Conservation (phyloP, 2,888 invertebrate species). For the Bombyx huttoni region DNA sequence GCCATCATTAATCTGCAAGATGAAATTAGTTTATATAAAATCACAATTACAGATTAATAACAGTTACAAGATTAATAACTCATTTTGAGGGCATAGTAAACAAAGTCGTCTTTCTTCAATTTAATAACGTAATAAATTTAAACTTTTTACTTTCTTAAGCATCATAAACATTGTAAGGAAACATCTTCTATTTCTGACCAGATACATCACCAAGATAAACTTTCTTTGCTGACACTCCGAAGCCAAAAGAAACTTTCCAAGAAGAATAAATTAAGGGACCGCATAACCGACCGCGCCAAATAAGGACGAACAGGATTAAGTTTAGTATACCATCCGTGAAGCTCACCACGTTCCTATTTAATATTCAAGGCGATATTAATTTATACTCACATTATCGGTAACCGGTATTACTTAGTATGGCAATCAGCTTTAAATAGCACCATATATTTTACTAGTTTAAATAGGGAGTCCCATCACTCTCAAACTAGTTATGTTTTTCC, state of each 20-base stretch:
- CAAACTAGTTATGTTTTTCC: background rate
- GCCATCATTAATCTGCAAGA: background rate
- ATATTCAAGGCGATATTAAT: constrained; percentile 27
- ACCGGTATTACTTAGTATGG: constrained; percentile 7
- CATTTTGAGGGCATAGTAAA: too few species aligned
- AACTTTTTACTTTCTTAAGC: background rate
- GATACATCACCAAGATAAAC: constrained; percentile 23
- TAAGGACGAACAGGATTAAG: constrained; percentile 29
- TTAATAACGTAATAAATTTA: too few species aligned
- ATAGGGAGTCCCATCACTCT: background rate
- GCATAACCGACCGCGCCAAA: constrained; percentile 27
- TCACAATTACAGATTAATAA: too few species aligned
- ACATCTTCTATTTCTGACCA: background rate
- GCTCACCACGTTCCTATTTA: constrained; percentile 17
- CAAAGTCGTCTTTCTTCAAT: too few species aligned
- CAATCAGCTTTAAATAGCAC: constrained; percentile 2
- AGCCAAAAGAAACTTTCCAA: constrained; percentile 23
- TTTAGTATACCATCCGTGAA: constrained; percentile 22
- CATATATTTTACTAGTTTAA: background rate
- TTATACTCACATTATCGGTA: constrained; percentile 20
- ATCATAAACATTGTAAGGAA: constrained; percentile 3
- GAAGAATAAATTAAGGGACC: constrained; percentile 28
- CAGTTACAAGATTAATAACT: too few species aligned
- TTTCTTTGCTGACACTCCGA: constrained; percentile 22
- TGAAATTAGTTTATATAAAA: too few species aligned